Conservation (phyloP, 2,888 invertebrate genomes). For the Lepidocyrtoides sp. region DNA sequence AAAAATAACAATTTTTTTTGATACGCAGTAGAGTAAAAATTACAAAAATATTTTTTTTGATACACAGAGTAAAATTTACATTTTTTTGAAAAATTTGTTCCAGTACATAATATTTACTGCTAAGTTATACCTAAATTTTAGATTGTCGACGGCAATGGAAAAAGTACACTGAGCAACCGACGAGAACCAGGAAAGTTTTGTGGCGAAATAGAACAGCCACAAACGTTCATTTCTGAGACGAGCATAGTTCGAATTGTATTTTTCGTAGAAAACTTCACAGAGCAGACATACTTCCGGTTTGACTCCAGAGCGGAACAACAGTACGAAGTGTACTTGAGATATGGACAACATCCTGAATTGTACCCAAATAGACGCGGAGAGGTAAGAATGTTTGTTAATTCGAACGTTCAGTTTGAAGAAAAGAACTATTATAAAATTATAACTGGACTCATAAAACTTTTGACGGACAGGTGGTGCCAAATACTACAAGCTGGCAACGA, state of each 20-base stretch:
- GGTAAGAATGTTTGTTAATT: slow-evolving; percentile 4
- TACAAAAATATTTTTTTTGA: no score
- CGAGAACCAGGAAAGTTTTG: slow-evolving; percentile 97
- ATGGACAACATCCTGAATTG: slow-evolving; percentile 97
- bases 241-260: slow-evolving; percentile 97
- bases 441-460: not conserved
- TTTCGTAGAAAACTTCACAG: slow-evolving; percentile 97
- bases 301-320: slow-evolving; percentile 96
- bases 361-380: slow-evolving; percentile 96
- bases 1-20: no score
- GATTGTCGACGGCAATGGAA: slow-evolving; percentile 97
- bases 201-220: slow-evolving; percentile 97
- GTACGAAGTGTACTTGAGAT: slow-evolving; percentile 95
- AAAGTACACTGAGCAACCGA: slow-evolving; percentile 95
- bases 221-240: slow-evolving; percentile 97
- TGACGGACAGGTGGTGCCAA: slow-evolving; percentile 90
- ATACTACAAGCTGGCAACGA: slow-evolving; percentile 94
- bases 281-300: slow-evolving; percentile 95
- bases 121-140: no score
- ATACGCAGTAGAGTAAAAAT: no score
- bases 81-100: no score
- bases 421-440: no score
- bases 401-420: no score
- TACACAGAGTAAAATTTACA: no score
- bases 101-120: no score